Evolutionary conservation across 1,140 invertebrate species (phyloP).

Genomic region (Eurosta solidaginis): DNA sequence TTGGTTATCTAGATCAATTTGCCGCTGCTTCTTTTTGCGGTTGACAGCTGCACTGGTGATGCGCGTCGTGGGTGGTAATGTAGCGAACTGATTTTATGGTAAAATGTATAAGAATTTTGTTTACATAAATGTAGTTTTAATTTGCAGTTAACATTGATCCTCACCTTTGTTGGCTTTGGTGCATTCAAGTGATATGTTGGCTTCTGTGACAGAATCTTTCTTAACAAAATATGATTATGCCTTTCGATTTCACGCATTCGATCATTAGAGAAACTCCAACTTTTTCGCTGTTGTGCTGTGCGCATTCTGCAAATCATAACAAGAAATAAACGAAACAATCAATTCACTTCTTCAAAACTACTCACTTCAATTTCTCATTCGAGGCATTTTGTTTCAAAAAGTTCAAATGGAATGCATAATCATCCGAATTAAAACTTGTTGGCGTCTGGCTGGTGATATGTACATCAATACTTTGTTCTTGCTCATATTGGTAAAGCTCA

Average conservation of each 20-base stretch:
- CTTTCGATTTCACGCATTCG: slow-evolving; percentile 57
- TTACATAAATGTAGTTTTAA: too few species aligned
- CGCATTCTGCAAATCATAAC: slow-evolving; percentile 3
- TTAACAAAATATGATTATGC: slow-evolving; percentile 51
- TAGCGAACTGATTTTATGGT: slow-evolving; percentile 15
- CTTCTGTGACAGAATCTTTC: slow-evolving; percentile 51
- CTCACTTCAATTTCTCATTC: slow-evolving; percentile 47
- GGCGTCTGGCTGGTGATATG: slow-evolving; percentile 44
- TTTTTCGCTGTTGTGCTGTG: slow-evolving; percentile 42
- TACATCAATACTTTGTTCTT: slow-evolving; percentile 36
- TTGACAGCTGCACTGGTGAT: slow-evolving; percentile 51
- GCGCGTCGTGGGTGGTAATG: slow-evolving; percentile 35
- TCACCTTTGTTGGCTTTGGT: not conserved
- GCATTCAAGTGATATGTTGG: slow-evolving; percentile 23
- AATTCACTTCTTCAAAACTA: not conserved
- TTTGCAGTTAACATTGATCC: not conserved
- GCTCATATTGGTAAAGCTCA: slow-evolving; percentile 39
- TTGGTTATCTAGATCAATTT: slow-evolving; percentile 57
- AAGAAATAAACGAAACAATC: not conserved
- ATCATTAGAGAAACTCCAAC: slow-evolving; percentile 53
- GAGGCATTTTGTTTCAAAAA: slow-evolving; percentile 39
- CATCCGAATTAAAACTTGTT: slow-evolving; percentile 44
- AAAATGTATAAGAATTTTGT: too few species aligned
- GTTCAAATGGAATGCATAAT: slow-evolving; percentile 40
- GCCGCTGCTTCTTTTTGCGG: slow-evolving; percentile 52